phyloP scores from a whole-genome alignment of 2,113 vertebrate species.

The Microtus ochrogaster region DNA sequence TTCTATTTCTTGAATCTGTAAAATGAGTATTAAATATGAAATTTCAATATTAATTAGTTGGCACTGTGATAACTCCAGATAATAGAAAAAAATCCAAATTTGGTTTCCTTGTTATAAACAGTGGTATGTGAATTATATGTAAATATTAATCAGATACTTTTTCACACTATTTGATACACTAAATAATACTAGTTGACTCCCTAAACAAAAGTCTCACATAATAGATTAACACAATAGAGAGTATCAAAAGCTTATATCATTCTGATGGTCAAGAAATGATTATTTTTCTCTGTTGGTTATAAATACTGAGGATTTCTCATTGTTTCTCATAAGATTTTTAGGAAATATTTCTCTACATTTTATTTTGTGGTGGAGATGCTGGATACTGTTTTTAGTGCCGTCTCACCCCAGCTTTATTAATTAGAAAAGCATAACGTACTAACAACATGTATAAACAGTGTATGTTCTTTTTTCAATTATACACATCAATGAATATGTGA shows the following conservation, averaged over 20 bases:
- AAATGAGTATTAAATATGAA: background rate
- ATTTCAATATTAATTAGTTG: background rate
- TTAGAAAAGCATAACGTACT: constrained; percentile 56
- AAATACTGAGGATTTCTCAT: background rate
- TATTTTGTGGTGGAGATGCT: constrained; percentile 40
- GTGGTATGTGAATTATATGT: background rate
- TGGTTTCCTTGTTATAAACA: background rate
- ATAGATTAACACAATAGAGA: background rate
- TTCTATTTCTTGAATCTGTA: background rate
- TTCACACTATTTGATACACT: constrained; percentile 61
- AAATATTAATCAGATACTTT: constrained; percentile 13
- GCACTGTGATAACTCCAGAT: background rate
- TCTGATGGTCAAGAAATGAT: constrained; percentile 65
- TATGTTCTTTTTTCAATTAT: constrained; percentile 48
- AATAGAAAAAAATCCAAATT: background rate
- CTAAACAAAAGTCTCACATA: constrained; percentile 13
- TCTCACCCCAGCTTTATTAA: constrained; percentile 55
- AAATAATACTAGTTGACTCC: constrained; percentile 58
- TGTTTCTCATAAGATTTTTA: background rate
- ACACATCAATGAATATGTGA: constrained; percentile 44
- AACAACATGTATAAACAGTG: constrained; percentile 6
- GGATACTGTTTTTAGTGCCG: background rate
- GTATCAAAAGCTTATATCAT: background rate
- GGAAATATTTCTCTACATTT: constrained; percentile 12
- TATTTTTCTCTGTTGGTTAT: constrained; percentile 1